Percentiles rank a stretch among this genome's conserved stretches.
phyloP scores from a whole-genome alignment of 2,797 vertebrate species.

The Peromyscus melanophrys region DNA sequence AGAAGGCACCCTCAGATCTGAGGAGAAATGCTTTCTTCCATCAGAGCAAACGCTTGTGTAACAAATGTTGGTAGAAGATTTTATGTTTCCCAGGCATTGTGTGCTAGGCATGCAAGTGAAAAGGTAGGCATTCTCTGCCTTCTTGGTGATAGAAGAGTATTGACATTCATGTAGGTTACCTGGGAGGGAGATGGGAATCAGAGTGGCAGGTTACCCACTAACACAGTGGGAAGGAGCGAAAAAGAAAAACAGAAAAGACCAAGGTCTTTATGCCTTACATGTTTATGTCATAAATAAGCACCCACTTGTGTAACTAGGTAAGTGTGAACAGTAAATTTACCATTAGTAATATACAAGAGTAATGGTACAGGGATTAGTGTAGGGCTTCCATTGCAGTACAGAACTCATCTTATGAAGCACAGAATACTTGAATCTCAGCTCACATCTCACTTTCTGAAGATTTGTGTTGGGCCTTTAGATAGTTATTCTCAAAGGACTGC shows the following conservation, averaged over 20 bases:
- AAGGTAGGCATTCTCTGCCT: background rate
- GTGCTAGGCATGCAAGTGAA: background rate
- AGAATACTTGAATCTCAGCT: background rate
- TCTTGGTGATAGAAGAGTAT: background rate
- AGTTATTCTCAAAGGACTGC: constrained; percentile 5
- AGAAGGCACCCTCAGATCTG: background rate
- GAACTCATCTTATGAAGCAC: background rate
- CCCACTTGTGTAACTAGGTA: background rate
- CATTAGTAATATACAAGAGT: background rate
- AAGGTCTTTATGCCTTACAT: background rate
- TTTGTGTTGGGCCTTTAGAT: constrained; percentile 47
- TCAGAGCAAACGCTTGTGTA: background rate
- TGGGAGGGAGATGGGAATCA: background rate
- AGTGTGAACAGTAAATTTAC: background rate
- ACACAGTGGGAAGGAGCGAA: background rate
- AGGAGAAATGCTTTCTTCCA: background rate
- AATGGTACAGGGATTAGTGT: background rate
- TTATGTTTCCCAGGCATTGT: background rate
- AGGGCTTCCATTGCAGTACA: background rate
- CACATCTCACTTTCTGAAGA: background rate
- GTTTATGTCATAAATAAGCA: background rate
- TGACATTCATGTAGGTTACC: background rate
- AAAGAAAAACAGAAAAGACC: background rate
- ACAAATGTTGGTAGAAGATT: background rate
- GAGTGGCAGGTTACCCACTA: background rate